A percentile compares a stretch with the other conserved stretches of the same genome.
These are phyloP conservation scores for Microchirus variegatus DNA, from an alignment of 2,797 vertebrate genomes.

Conservation along the genomic window DNA sequence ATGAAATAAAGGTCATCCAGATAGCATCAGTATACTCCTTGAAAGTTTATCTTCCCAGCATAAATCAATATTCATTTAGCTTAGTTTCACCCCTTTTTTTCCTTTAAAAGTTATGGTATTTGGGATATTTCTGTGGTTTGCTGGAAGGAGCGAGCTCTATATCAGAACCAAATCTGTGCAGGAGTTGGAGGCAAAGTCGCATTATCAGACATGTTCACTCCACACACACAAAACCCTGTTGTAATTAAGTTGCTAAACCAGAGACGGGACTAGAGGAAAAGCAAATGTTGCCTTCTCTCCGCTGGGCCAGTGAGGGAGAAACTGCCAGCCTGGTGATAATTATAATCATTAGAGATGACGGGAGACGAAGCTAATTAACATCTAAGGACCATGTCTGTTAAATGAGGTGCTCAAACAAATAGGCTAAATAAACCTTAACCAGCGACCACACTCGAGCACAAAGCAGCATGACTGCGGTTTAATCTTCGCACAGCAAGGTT, in stretches of 20 bases:
- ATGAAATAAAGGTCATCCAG: neutral
- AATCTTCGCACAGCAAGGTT: slow-evolving; percentile 17
- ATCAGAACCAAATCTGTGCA: slow-evolving; percentile 3
- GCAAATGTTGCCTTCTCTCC: slow-evolving; percentile 38
- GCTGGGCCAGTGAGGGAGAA: slow-evolving; percentile 33
- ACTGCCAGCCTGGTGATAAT: slow-evolving; percentile 75
- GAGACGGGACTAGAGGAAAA: slow-evolving; percentile 23
- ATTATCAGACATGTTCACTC: slow-evolving; percentile 4
- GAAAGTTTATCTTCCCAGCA: neutral
- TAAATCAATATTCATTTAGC: neutral
- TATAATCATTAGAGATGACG: slow-evolving; percentile 70
- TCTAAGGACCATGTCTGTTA: slow-evolving; percentile 65
- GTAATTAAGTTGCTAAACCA: slow-evolving; percentile 26
- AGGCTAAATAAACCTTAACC: slow-evolving; percentile 56
- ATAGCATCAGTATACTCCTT: neutral
- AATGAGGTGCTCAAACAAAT: slow-evolving; percentile 72
- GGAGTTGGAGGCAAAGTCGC: neutral
- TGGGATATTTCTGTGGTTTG: neutral
- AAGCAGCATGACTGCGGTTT: slow-evolving; percentile 2
- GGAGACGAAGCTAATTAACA: slow-evolving; percentile 70
- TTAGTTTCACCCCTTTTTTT: neutral
- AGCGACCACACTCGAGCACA: slow-evolving; percentile 19
- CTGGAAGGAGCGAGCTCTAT: slow-evolving; percentile 10
- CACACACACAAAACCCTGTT: slow-evolving; percentile 18
- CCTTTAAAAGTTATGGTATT: slow-evolving; percentile 9